These are phyloP conservation scores for Athalia circularis DNA, from an alignment of 2,888 invertebrate genomes.

Conservation along the genomic window DNA sequence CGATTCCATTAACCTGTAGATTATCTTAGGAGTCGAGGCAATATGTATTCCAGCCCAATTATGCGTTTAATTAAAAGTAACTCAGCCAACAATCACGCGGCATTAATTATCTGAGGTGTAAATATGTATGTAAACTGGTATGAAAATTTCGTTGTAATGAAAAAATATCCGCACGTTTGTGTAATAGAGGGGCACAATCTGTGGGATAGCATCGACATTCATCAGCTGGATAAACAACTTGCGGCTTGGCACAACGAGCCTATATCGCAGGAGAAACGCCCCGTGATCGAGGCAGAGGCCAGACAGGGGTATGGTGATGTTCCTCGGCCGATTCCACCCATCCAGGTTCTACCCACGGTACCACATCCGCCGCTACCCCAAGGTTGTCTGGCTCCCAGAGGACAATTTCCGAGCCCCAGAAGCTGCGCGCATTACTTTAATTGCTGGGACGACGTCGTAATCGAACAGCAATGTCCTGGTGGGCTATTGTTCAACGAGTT, in stretches of 20 bases:
- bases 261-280: slow-evolving; percentile 40
- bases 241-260: slow-evolving; percentile 55
- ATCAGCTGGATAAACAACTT: slow-evolving; percentile 57
- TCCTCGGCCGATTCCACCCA: slow-evolving; percentile 39
- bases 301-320: slow-evolving; percentile 29
- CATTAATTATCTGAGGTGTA: neutral
- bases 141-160: slow-evolving; percentile 6
- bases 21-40: no score
- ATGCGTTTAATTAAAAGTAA: no score
- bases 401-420: slow-evolving; percentile 79
- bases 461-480: slow-evolving; percentile 81
- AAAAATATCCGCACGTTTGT: neutral
- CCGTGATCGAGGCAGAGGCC: neutral
- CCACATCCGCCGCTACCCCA: neutral
- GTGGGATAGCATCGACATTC: slow-evolving; percentile 63
- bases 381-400: slow-evolving; percentile 73
- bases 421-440: slow-evolving; percentile 81
- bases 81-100: no score
- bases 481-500: slow-evolving; percentile 79
- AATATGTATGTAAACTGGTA: neutral
- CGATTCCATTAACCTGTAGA: no score
- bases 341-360: neutral
- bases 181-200: slow-evolving; percentile 56
- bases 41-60: no score
- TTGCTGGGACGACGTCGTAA: slow-evolving; percentile 83